Evolutionary conservation across 2,113 vertebrate species (phyloP), one percentile per base, ranked within the genome.

Genomic region (Pavo muticus): DNA sequence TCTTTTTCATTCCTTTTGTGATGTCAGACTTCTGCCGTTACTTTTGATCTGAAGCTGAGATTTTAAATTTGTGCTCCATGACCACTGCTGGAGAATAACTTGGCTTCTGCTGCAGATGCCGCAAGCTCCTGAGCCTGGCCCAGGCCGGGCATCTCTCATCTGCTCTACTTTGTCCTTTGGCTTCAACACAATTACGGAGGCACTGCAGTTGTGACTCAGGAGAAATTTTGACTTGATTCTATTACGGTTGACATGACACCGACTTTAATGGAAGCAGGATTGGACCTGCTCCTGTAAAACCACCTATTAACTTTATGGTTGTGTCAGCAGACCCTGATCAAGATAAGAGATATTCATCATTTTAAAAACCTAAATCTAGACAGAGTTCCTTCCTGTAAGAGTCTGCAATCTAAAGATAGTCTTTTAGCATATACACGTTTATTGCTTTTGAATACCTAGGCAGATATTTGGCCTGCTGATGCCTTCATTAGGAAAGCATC

Each of bases 291-390:
- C 1, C 78, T 91, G 45, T 83, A 83, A 93, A 92, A 92, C 74
- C 73, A 92, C 86, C n/a, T 70, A 83, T 87, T 94, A 79, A 77
- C 92, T 91, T 95, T 92, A 89, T 68, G 71, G 45, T 76, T 87
- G 21, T 77, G 56, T 94, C 89, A 87, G 81, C 71, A 95, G 84
- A 94, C 75, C 30, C 72, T 3, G 19, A 64, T 94, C 71, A 91
- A 94, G 84, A 94, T 94, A 94, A 91, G n/a, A 75, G 25, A 71
- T 83, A 67, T 90, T 87, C 30, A 68, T 77, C 0, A 67, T 94
- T 91, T 93, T 2, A 63, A 87, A 95, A 80, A 35, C 42, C 14
- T 85, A 74, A 73, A 95, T 79, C 63, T 87, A 85, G 77, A 68
- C 71, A 77, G 27, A 5, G 15, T 60, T 93, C 16, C 78, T 94